Evolutionary conservation across 2,888 invertebrate genomes (phyloP), one percentile per base, ranked within the genome.

Genomic region (Branchipolynoe longqiensis): DNA sequence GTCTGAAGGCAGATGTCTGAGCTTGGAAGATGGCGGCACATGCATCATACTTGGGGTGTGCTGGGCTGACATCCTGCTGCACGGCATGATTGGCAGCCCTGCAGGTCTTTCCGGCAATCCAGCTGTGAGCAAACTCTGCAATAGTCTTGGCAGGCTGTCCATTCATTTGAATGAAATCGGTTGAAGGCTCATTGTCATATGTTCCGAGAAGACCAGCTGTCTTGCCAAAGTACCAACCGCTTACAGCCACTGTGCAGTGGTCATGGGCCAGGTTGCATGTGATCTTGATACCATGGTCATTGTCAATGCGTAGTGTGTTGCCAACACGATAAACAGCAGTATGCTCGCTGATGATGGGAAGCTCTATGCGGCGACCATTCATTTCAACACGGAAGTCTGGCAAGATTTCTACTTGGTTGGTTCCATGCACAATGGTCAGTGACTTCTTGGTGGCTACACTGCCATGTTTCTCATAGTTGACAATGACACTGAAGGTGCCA

Each of bases 191-290:
- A 93, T 98, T 97, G 94, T 97, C 97, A 95, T 97, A 96, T 0
- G 97, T 97, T 25, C 98, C 98, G 84, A 98, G 95, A 0, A 98
- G 94, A 0, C 98, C 98, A 0, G 97, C 97, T 0, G 97, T 96
- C 91, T 96, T 96, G 0, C 97, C 97, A 93, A 96, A 97, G 94
- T 97, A 97, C 97, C 97, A 98, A 4, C 98, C 97, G 89, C 96
- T 96, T 0, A 97, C 95, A 88, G 95, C 95, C 4, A 98, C 91
- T 89, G 95, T 95, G 93, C 97, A 97, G 38, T 96, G 95, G 87
- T 95, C 95, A 62, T 92, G 91, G 31, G 90, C 90, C 14, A 92
- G 88, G 89, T 94, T 93, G 89, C 94, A 94, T 28, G 90, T 91
- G 59, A 95, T 91, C 33, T 90, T 90, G 85, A 94, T 90, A 22